Conservation (phyloP, 1,140 invertebrate genomes). For the Onthophagus taurus region DNA sequence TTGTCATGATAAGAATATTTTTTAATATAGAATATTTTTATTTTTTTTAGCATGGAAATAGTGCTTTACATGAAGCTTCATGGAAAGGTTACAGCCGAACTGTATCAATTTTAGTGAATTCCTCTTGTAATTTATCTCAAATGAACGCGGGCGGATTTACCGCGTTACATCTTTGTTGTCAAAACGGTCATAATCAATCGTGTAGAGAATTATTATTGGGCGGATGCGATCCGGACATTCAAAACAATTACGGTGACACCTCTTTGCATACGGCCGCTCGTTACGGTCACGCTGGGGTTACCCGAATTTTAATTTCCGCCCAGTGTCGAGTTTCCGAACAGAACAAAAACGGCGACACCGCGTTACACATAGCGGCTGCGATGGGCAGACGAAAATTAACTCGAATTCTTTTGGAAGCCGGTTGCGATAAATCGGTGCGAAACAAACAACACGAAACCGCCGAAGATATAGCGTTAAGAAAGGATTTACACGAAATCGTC, state of each 20-base stretch:
- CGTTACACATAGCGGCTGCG: constrained; percentile 85
- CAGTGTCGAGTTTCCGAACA: constrained; percentile 77
- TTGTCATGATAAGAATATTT: too few relatives aligned
- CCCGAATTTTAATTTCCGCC: constrained; percentile 86
- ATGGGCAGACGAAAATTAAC: constrained; percentile 89
- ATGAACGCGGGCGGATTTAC: constrained; percentile 85
- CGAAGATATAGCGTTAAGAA: constrained; percentile 78
- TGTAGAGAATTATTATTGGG: constrained; percentile 79
- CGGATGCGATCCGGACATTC: constrained; percentile 76
- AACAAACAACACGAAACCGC: constrained; percentile 92
- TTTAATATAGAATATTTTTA: too few relatives aligned
- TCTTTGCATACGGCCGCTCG: constrained; percentile 89
- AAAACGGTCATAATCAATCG: constrained; percentile 95
- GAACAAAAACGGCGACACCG: constrained; percentile 94
- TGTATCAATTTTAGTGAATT: constrained; percentile 63
- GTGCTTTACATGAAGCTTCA: constrained; percentile 84
- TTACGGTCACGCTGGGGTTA: constrained; percentile 93
- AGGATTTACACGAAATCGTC: constrained; percentile 48
- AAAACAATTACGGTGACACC: constrained; percentile 96
- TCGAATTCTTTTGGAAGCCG: constrained; percentile 79
- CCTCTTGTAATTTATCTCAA: constrained; percentile 59
- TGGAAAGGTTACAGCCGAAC: constrained; percentile 90
- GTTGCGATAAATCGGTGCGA: constrained; percentile 63
- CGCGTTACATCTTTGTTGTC: constrained; percentile 86
- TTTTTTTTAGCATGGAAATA: constrained; percentile 81